These are phyloP conservation scores for Drosophila takahashii DNA, from an alignment of 1,140 invertebrate genomes.

Conservation along the genomic window DNA sequence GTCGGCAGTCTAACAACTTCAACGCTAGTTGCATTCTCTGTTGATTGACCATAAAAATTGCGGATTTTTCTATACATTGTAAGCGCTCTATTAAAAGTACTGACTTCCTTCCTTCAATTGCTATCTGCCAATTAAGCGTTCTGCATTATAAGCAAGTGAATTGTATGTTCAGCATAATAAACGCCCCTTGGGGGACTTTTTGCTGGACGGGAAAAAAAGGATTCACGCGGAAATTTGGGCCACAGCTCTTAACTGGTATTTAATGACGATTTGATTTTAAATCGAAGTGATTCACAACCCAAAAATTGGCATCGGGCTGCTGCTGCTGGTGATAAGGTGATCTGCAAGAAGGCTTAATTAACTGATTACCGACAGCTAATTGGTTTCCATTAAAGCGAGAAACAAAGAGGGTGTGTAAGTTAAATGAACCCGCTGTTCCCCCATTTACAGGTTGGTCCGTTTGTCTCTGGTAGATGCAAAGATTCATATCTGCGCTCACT, in stretches of 20 bases:
- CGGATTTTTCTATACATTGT: constrained; percentile 29
- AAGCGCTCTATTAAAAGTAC: constrained; percentile 28
- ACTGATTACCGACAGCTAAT: constrained; percentile 24
- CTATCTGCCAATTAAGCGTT: constrained; percentile 22
- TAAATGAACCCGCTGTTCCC: background rate
- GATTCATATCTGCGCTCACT: constrained; percentile 31
- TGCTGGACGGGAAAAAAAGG: constrained; percentile 13
- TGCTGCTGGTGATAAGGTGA: background rate
- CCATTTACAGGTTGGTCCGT: background rate
- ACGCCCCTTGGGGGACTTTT: constrained; percentile 14
- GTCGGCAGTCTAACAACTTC: constrained; percentile 26
- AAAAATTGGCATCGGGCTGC: constrained; percentile 9
- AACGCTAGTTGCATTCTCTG: constrained; percentile 24
- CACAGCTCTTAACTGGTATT: constrained; percentile 2
- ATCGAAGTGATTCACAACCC: constrained; percentile 16
- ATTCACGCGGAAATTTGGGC: constrained; percentile 28
- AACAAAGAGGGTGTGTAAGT: constrained; percentile 5
- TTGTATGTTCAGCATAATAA: constrained; percentile 4
- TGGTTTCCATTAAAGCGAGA: constrained; percentile 13
- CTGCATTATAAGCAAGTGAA: constrained; percentile 7
- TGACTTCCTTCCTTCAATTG: constrained; percentile 46
- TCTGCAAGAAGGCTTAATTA: constrained; percentile 27
- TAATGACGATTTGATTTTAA: background rate
- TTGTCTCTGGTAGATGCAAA: constrained; percentile 16
- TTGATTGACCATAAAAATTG: constrained; percentile 56